Evolutionary conservation across 2,113 vertebrate genomes (phyloP).

Genomic region (Nestor notabilis): DNA sequence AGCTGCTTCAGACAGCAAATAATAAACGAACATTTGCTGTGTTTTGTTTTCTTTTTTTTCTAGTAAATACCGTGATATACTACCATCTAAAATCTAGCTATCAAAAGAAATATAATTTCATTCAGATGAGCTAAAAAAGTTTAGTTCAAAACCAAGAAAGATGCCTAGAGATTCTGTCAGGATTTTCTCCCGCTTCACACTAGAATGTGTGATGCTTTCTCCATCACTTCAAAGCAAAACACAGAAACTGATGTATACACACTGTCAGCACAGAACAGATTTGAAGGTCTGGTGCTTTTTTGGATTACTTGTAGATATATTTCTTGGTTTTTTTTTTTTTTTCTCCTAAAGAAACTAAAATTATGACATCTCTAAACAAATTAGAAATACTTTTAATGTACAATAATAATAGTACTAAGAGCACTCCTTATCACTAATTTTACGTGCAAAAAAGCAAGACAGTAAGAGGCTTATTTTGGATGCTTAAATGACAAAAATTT

Average conservation of each 20-base stretch:
- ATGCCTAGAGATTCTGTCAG: background rate
- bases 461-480: background rate
- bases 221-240: background rate
- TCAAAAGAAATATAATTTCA: background rate
- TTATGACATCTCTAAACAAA: background rate
- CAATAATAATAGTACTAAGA: background rate
- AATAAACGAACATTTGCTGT: background rate
- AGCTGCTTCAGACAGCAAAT: background rate
- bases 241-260: background rate
- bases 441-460: background rate
- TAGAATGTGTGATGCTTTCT: background rate
- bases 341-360: background rate
- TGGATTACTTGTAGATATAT: background rate
- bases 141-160: background rate
- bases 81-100: background rate
- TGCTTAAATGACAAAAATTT: background rate
- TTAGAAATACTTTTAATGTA: background rate
- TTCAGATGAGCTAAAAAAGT: background rate
- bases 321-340: fast-evolving
- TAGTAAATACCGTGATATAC: background rate
- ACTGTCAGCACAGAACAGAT: background rate
- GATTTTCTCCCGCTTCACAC: background rate
- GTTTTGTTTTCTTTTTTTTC: background rate
- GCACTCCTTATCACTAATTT: background rate
- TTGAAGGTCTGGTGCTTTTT: background rate